phyloP scores from a whole-genome alignment of 1,140 invertebrate species.

The Argopecten irradians region DNA sequence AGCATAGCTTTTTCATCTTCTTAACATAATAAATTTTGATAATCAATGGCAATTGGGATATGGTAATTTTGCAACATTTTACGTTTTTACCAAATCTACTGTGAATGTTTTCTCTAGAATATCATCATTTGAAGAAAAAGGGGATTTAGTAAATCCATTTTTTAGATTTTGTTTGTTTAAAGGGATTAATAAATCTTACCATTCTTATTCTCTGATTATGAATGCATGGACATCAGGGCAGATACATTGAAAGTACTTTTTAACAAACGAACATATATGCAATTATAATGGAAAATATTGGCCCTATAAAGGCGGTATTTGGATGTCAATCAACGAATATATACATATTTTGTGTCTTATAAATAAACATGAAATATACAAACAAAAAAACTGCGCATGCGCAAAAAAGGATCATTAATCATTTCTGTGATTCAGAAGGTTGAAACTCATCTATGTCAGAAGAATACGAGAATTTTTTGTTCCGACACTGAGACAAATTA shows the following conservation, averaged over 20 bases:
- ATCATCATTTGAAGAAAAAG: neutral
- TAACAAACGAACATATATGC: neutral
- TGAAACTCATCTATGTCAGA: neutral
- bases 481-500: neutral
- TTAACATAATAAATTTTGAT: too few species aligned
- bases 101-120: too few species aligned
- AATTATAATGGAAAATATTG: neutral
- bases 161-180: neutral
- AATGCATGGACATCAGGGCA: neutral
- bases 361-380: neutral
- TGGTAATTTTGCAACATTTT: too few species aligned
- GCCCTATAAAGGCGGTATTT: neutral
- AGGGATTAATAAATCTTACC: neutral
- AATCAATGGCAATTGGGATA: too few species aligned
- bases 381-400: neutral
- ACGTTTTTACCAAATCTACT: too few species aligned
- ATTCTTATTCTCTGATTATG: neutral
- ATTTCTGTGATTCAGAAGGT: neutral
- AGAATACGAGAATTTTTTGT: neutral
- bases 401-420: neutral
- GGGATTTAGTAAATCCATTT: neutral
- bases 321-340: neutral
- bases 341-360: constrained; percentile 13
- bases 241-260: neutral
- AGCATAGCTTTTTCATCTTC: too few species aligned